Percentiles rank a stretch among this genome's conserved stretches.
Conservation (phyloP, 64 coral and sea anemone species). For the Montipora cactus region DNA sequence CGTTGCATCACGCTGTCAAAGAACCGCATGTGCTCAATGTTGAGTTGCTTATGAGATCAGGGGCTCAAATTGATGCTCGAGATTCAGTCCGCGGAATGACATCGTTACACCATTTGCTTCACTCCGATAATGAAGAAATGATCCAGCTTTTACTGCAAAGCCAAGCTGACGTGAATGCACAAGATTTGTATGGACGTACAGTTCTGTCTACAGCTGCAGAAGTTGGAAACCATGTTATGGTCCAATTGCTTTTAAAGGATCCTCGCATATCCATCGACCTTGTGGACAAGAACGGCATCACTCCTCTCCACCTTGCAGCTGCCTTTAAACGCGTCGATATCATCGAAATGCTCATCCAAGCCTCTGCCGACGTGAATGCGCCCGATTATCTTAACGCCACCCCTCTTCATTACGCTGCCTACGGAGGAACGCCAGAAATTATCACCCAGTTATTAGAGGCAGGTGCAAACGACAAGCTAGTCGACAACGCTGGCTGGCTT, state of each 20-base stretch:
- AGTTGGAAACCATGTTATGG: constrained; percentile 22
- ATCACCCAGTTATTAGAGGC: constrained; percentile 19
- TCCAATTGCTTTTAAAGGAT: constrained; percentile 24
- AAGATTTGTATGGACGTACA: constrained; percentile 36
- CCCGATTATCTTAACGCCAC: constrained; percentile 1
- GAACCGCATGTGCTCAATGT: neutral
- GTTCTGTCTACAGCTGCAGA: constrained; percentile 4
- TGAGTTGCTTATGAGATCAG: constrained; percentile 14
- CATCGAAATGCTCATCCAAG: constrained; percentile 26
- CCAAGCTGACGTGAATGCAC: neutral
- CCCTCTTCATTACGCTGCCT: constrained; percentile 44
- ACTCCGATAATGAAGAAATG: constrained; percentile 35
- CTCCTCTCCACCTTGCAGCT: constrained; percentile 47
- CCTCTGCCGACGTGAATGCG: constrained; percentile 34
- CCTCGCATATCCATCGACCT: neutral
- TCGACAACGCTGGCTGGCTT: neutral
- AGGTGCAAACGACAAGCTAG: neutral
- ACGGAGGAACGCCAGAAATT: constrained; percentile 63
- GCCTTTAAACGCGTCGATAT: constrained; percentile 5
- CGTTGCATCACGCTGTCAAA: constrained; percentile 46
- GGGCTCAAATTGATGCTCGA: neutral
- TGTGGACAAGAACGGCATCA: constrained; percentile 26
- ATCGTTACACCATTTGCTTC: constrained; percentile 15
- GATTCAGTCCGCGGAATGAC: constrained; percentile 38
- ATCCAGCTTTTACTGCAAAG: neutral